Conservation (phyloP, 2,888 invertebrate genomes). For the Ariolimax columbianus region DNA sequence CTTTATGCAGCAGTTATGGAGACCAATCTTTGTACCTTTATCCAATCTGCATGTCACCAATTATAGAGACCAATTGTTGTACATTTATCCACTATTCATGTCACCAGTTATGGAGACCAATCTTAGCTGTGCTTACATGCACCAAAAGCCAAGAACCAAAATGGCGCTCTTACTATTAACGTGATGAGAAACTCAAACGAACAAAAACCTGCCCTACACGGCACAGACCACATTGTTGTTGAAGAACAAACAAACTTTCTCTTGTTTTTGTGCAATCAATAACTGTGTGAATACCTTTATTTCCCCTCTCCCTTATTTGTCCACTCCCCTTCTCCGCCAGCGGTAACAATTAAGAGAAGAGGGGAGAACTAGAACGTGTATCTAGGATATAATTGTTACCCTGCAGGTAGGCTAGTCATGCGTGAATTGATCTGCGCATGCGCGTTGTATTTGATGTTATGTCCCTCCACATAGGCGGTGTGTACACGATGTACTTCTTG, state of each 20-base stretch:
- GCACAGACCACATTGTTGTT: too few relatives aligned
- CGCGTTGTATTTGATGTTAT: not conserved
- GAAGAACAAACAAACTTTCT: not conserved
- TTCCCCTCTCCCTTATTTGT: not conserved
- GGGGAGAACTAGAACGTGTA: not conserved
- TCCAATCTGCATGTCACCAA: too few relatives aligned
- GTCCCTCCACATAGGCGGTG: not conserved
- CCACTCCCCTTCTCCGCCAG: not conserved
- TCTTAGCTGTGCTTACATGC: too few relatives aligned
- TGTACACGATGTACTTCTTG: not conserved
- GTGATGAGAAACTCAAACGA: too few relatives aligned
- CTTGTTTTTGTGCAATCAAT: not conserved
- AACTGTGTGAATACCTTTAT: not conserved
- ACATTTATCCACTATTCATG: too few relatives aligned
- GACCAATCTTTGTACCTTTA: too few relatives aligned
- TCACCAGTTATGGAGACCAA: too few relatives aligned
- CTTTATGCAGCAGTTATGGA: too few relatives aligned
- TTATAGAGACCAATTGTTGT: too few relatives aligned
- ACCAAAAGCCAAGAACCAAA: too few relatives aligned
- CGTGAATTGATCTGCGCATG: not conserved
- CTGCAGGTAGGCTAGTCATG: not conserved
- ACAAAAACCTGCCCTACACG: too few relatives aligned
- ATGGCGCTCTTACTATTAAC: too few relatives aligned
- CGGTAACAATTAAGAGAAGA: not conserved
- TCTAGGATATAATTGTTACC: not conserved